Evolutionary conservation across 2,113 vertebrate genomes (phyloP), one percentile per base, ranked within the genome.

Genomic region (Amblyopsis rosae): DNA sequence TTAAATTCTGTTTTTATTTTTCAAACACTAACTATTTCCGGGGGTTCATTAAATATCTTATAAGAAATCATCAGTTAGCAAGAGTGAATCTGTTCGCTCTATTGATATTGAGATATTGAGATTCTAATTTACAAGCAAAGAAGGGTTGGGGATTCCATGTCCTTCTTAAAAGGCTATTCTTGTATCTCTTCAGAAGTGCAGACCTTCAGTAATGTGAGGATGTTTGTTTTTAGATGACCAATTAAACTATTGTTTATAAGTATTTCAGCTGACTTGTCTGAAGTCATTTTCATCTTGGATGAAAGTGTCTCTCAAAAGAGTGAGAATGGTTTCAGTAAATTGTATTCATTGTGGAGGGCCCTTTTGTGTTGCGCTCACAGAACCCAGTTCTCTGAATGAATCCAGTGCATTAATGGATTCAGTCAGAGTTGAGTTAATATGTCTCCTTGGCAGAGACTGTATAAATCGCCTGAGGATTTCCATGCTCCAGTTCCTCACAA

Each of bases 261-360:
- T 13, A 5, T 51, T 45, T 67, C 10, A 59, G 16, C 11, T 41
- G 57, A 72, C 49, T 69, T 46, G 75, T 73, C 76, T 63, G 50
- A 19, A 12, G 17, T 41, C 1, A 0, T n/a, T 12, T 32, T n/a
- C 53, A 13, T 16, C 61, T 10, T 6, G 1, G 58, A 9, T 19
- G 54, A 58, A 57, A 50, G 54, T 3, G 59, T 3, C 7, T 65
- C 69, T 65, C 57, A 11, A 1, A 33, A 2, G 61, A 64, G 67
- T 8, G 3, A 64, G 55, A 62, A 61, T 15, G 45, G 50, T 55
- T 57, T 47, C 57, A 33, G 16, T 26, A 70, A 77, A 75, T 26
- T 60, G 32, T n/a, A 12, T 19, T 13, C 32, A 53, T 72, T 49
- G 16, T 0, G 8, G 63, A 76, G 68, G 47, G 53, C 60, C 70